These are phyloP conservation scores for Notospermus geniculatus DNA, from an alignment of 1,140 invertebrate genomes.

Conservation along the genomic window DNA sequence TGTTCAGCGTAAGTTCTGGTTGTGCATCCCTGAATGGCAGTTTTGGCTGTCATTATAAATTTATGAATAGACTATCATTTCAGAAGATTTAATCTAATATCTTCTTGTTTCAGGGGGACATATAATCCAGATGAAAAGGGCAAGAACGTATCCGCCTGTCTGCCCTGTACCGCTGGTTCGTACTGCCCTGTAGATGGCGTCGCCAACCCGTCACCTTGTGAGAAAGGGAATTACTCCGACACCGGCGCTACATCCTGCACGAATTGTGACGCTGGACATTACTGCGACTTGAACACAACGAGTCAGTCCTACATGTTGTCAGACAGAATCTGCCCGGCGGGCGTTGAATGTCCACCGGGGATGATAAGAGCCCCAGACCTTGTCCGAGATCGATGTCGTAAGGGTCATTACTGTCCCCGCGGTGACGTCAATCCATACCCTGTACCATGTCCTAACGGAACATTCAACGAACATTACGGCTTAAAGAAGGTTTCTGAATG, in stretches of 20 bases:
- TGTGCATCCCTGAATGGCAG: too few relatives aligned
- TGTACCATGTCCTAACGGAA: constrained; percentile 47
- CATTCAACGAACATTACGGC: constrained; percentile 41
- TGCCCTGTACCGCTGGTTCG: constrained; percentile 40
- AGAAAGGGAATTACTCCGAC: constrained; percentile 49
- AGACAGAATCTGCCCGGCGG: constrained; percentile 43
- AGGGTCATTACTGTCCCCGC: constrained; percentile 45
- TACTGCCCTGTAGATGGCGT: constrained; percentile 40
- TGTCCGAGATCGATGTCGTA: constrained; percentile 37
- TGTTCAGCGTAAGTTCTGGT: constrained; percentile 21
- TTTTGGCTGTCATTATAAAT: too few relatives aligned
- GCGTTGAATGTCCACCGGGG: constrained; percentile 46
- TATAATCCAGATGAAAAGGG: constrained; percentile 36
- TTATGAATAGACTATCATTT: too few relatives aligned
- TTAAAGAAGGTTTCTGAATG: constrained; percentile 41
- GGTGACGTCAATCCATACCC: constrained; percentile 47
- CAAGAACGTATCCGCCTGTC: constrained; percentile 30
- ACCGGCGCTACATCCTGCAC: constrained; percentile 36
- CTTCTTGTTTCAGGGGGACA: constrained; percentile 38
- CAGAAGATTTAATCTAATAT: background rate
- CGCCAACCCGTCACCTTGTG: constrained; percentile 38
- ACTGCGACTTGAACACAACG: constrained; percentile 46
- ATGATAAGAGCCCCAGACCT: constrained; percentile 44
- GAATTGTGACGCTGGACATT: constrained; percentile 43
- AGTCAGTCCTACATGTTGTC: constrained; percentile 38